Evolutionary conservation across 2,113 vertebrate genomes (phyloP).

Genomic region (Puma concolor): DNA sequence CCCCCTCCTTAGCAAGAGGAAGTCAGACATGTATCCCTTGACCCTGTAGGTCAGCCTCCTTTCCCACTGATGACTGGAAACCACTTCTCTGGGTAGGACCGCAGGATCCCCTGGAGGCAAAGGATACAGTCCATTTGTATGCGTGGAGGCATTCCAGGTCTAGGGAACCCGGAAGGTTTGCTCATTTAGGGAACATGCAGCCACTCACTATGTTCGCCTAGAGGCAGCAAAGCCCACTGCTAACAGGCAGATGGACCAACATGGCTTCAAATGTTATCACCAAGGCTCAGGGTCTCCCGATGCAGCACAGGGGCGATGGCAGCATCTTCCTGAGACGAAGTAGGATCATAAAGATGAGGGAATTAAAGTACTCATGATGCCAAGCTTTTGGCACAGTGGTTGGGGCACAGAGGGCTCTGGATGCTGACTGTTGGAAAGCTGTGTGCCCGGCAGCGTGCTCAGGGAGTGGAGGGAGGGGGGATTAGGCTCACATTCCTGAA

Average conservation of each 20-base stretch:
- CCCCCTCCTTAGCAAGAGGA: neutral
- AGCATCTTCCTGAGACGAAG: neutral
- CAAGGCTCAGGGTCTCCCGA: neutral
- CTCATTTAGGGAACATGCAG: neutral
- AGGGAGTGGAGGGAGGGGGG: no score
- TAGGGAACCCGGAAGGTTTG: neutral
- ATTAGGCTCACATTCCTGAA: no score
- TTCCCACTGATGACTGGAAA: neutral
- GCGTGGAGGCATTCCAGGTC: neutral
- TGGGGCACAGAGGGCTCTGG: no score
- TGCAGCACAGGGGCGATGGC: no score
- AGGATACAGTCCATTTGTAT: accelerated
- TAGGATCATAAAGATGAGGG: neutral
- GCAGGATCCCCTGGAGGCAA: neutral
- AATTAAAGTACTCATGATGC: neutral
- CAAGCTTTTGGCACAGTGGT: neutral
- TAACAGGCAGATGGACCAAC: neutral
- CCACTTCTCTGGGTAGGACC: neutral
- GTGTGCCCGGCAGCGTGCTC: neutral
- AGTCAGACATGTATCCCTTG: neutral
- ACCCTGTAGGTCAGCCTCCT: neutral
- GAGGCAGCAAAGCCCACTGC: neutral
- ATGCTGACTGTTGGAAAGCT: accelerated
- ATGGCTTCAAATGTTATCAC: no score
- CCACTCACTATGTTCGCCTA: no score